Conservation (phyloP, 2,888 invertebrate genomes). For the Antheraea yamamai region DNA sequence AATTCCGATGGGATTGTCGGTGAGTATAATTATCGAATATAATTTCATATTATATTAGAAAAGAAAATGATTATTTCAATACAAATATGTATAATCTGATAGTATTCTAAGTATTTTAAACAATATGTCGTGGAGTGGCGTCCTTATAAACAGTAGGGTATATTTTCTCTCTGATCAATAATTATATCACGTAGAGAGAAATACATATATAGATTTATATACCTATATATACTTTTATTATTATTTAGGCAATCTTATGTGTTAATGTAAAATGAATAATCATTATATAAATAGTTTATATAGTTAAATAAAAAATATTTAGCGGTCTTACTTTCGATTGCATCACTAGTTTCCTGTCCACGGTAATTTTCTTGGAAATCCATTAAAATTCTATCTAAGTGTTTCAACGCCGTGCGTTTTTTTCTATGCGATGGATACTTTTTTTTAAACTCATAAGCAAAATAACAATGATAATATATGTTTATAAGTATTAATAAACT, state of each 20-base stretch:
- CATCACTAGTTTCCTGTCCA: neutral
- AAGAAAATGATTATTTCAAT: neutral
- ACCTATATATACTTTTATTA: neutral
- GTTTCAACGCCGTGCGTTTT: neutral
- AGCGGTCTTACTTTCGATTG: neutral
- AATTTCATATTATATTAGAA: neutral
- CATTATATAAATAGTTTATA: neutral
- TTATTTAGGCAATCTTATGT: neutral
- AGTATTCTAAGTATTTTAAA: neutral
- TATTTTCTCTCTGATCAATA: neutral
- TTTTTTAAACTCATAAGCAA: neutral
- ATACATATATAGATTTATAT: neutral
- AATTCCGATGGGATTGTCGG: neutral
- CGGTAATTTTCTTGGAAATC: neutral
- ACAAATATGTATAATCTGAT: neutral
- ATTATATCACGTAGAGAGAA: neutral
- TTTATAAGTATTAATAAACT: neutral
- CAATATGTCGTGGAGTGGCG: neutral
- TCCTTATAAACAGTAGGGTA: neutral
- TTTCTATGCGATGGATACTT: neutral
- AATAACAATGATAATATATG: neutral
- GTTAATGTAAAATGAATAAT: neutral
- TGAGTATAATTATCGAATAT: slow-evolving; percentile 6
- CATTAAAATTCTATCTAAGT: slow-evolving; percentile 6
- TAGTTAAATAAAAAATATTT: neutral